Evolutionary conservation across 2,888 invertebrate species (phyloP).

Genomic region (Lasioglossum marginatum): DNA sequence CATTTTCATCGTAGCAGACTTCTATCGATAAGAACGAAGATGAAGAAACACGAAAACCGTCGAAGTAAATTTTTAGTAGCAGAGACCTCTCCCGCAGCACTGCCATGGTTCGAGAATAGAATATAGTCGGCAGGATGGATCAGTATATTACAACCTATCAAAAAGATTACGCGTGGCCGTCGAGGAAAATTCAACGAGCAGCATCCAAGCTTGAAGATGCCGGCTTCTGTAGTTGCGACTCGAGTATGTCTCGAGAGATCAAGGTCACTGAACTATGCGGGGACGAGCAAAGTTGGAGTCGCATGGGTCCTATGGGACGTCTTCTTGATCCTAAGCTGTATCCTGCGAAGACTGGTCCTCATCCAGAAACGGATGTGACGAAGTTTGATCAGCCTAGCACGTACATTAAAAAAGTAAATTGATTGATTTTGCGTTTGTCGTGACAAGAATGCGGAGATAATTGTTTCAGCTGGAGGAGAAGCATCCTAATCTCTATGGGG

Average conservation of each 20-base stretch:
- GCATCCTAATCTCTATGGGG: conserved; percentile 88
- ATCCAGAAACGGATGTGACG: conserved; percentile 86
- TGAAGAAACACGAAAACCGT: not conserved
- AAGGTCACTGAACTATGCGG: conserved; percentile 30
- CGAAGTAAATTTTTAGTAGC: not conserved
- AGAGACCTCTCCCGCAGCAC: not conserved
- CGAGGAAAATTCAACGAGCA: conserved; percentile 76
- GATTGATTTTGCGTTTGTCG: not conserved
- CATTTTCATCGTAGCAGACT: not conserved
- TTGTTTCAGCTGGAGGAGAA: conserved; percentile 86
- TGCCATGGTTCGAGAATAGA: conserved; percentile 8
- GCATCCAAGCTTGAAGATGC: not conserved
- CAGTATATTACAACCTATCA: conserved; percentile 87
- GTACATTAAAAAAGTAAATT: conserved; percentile 87
- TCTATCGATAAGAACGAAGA: not conserved
- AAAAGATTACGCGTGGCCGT: conserved; percentile 88
- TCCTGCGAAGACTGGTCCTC: conserved; percentile 86
- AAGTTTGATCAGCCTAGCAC: conserved; percentile 87
- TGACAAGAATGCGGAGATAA: not conserved
- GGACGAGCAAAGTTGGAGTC: conserved; percentile 81
- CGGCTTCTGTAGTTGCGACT: conserved; percentile 26
- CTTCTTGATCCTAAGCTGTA: conserved; percentile 88
- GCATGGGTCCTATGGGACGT: conserved; percentile 87
- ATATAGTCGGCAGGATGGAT: conserved; percentile 26
- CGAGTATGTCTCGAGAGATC: conserved; percentile 11